Conservation (phyloP, 2,113 vertebrate species). For the Aythya baeri region DNA sequence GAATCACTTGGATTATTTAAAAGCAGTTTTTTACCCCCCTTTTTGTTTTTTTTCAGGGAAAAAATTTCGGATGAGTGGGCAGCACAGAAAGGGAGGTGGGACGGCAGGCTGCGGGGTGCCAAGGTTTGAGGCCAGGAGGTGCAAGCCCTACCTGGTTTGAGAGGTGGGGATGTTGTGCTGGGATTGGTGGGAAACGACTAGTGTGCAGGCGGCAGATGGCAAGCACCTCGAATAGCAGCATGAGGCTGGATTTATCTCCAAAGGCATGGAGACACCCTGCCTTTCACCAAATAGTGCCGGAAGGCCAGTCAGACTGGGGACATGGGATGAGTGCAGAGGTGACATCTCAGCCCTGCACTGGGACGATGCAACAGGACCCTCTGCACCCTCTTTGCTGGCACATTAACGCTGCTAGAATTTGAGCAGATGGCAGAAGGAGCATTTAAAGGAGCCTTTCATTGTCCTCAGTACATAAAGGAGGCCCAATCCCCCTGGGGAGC, state of each 20-base stretch:
- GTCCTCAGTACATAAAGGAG: not conserved
- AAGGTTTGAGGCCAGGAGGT: not conserved
- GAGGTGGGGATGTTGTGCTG: not conserved
- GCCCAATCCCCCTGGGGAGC: fast-evolving
- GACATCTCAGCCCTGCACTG: not conserved
- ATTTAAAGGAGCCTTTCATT: not conserved
- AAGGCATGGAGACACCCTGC: not conserved
- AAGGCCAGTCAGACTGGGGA: not conserved
- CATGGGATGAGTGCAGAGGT: fast-evolving
- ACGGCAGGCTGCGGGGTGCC: too few relatives aligned
- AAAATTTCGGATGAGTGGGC: not conserved
- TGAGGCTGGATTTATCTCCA: not conserved
- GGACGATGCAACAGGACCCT: not conserved
- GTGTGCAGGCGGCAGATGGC: not conserved
- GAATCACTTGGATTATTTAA: not conserved
- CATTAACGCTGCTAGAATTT: not conserved
- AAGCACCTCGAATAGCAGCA: not conserved
- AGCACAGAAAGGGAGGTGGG: not conserved
- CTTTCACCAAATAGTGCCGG: not conserved
- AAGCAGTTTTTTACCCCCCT: not conserved
- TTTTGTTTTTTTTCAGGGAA: not conserved
- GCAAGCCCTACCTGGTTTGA: not conserved
- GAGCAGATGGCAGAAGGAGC: not conserved
- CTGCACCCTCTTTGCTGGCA: not conserved
- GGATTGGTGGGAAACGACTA: not conserved